phyloP scores from a whole-genome alignment of 2,888 invertebrate genomes.

The Coelopa pilipes region DNA sequence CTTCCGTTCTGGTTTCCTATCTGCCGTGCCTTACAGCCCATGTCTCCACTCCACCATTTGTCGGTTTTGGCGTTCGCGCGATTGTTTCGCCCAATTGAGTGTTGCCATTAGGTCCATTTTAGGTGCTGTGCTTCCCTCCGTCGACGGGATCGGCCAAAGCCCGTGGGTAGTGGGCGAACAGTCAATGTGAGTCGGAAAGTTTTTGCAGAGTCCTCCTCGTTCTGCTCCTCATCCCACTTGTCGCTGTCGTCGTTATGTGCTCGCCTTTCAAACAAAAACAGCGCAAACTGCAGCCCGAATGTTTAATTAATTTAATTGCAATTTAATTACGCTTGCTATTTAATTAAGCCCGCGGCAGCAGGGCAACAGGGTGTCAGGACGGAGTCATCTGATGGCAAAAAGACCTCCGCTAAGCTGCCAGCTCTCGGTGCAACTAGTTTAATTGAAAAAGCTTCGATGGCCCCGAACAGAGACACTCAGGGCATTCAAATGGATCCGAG shows the following conservation, averaged over 20 bases:
- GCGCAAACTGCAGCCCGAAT: conserved; percentile 22
- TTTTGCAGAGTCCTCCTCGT: not conserved
- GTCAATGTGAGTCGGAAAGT: not conserved
- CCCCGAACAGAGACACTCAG: no score
- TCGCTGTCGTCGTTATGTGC: not conserved
- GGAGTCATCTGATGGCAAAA: not conserved
- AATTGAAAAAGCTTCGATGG: not conserved
- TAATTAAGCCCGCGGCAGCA: conserved; percentile 56
- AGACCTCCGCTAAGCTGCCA: not conserved
- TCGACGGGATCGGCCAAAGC: not conserved
- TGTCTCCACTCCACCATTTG: no score
- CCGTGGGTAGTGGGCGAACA: not conserved
- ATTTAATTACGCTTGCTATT: conserved; percentile 63
- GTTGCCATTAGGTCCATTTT: conserved; percentile 12
- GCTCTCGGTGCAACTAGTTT: not conserved
- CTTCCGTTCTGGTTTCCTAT: no score
- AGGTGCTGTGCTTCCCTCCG: not conserved
- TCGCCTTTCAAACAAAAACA: not conserved
- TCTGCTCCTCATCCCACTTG: not conserved
- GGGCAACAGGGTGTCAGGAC: not conserved
- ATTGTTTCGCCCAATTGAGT: conserved; percentile 11
- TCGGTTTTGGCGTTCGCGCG: not conserved
- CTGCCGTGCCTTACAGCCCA: no score
- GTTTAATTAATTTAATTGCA: conserved; percentile 63
- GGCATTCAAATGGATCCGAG: not conserved